Evolutionary conservation across 1,140 invertebrate species (phyloP), one percentile per base, ranked within the genome.

Genomic region (Brachionus plicatilis): DNA sequence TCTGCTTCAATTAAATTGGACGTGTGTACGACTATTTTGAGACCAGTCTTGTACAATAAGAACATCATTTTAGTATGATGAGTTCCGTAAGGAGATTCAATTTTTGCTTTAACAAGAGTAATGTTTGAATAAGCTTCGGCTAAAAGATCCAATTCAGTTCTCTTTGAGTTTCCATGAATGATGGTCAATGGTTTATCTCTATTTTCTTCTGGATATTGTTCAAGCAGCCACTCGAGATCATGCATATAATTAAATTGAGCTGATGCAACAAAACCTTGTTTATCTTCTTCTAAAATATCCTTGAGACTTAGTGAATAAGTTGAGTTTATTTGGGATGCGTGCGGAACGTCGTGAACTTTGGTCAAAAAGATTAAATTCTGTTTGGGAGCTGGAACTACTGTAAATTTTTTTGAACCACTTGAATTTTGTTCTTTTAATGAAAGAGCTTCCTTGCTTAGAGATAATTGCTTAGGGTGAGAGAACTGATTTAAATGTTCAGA

Each of bases 11-110:
- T 94, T 1, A 98, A 90, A 91, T 99, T 99, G 0, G 95, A 95
- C 0, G 96, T 98, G 2, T 94, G 95, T 24, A 98, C 92, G 4
- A 97, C 92, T 56, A 98, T 92, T 79, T 95, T 90, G 45, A 97
- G 89, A 2, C 94, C 94, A 11, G 92, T 91, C 88, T 96, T 93
- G 87, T 92, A 93, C 86, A 96, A 94, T 37, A 93, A 92, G 1
- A 97, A 90, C 37, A 98, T 91, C 91, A 95, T 95, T 91, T 97
- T 97, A 91, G 94, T 95, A 88, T 97, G 96, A 91, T 97, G 96
- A 85, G 93, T 94, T 33, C 95, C 95, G 91, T 93, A 97, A 0
- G 92, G 91, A 85, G 93, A 89, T 65, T 89, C 88, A 33, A 90
- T 68, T 85, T 86, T 87, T 47, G 89, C 89, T 66, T 76, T 80